A percentile compares a stretch with the other conserved stretches of the same genome.
Evolutionary conservation across 2,888 invertebrate species (phyloP).

Genomic region (Ommatoiulus sabulosus): DNA sequence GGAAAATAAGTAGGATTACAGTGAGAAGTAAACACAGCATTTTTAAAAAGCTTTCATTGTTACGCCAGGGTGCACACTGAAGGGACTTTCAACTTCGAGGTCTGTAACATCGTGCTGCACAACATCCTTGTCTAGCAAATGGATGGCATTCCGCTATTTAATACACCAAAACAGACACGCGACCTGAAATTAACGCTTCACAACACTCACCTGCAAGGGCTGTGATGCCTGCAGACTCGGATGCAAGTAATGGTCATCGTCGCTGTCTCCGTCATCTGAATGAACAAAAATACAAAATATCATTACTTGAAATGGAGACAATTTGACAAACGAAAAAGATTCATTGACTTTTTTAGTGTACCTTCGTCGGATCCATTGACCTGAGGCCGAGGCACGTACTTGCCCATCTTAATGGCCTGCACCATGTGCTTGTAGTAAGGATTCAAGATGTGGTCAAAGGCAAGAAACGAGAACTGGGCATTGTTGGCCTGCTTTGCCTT

Average conservation of each 20-base stretch:
- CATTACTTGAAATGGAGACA: too few species aligned
- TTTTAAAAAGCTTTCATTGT: background rate
- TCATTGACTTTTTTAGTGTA: background rate
- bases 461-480: constrained; percentile 92
- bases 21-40: background rate
- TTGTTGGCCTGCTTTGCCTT: constrained; percentile 97
- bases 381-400: constrained; percentile 64
- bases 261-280: constrained; percentile 59
- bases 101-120: background rate
- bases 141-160: constrained; percentile 31
- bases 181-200: background rate
- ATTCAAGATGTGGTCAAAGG: constrained; percentile 84
- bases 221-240: constrained; percentile 75
- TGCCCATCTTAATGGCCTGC: constrained; percentile 67
- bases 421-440: constrained; percentile 84
- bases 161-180: background rate
- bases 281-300: background rate
- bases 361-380: constrained; percentile 47
- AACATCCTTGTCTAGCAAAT: constrained; percentile 24
- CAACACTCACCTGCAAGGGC: background rate
- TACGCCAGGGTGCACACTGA: background rate
- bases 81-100: background rate
- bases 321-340: constrained; percentile 8
- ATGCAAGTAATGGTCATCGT: constrained; percentile 76
- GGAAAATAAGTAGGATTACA: background rate